These are phyloP conservation scores for Acanthurus lineatus DNA, from an alignment of 2,797 vertebrate species.

Conservation along the genomic window DNA sequence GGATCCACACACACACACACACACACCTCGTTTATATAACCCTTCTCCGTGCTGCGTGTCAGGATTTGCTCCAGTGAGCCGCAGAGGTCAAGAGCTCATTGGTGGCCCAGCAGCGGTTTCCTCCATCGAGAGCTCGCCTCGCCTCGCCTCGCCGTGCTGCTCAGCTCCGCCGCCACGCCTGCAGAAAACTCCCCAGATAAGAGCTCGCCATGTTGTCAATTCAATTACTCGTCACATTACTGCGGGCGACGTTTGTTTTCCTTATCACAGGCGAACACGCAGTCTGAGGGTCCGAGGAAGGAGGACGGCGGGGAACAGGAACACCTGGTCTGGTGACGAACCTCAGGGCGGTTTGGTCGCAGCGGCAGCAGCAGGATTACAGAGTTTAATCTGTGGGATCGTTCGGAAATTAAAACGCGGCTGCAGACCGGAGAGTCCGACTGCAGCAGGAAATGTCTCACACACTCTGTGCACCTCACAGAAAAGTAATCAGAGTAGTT, in stretches of 20 bases:
- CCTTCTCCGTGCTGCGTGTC: constrained; percentile 16
- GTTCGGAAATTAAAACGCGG: constrained; percentile 1
- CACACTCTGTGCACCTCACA: background rate
- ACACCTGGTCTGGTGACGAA: constrained; percentile 25
- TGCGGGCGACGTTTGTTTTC: constrained; percentile 52
- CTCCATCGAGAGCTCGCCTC: constrained; percentile 14
- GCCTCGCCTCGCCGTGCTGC: constrained; percentile 23
- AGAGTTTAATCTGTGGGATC: constrained; percentile 22
- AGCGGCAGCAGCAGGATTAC: constrained; percentile 31
- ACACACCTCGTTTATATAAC: constrained; percentile 34
- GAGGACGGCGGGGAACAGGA: constrained; percentile 3
- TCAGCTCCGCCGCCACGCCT: constrained; percentile 33
- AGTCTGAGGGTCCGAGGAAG: constrained; percentile 11
- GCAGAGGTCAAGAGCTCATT: constrained; percentile 60
- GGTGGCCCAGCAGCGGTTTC: constrained; percentile 45
- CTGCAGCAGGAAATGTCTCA: background rate
- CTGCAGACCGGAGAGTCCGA: constrained; percentile 8
- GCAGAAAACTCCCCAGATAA: constrained; percentile 46
- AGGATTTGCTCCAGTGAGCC: constrained; percentile 59
- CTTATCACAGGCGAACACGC: constrained; percentile 53
- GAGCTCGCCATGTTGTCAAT: constrained; percentile 44
- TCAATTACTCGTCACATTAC: constrained; percentile 48
- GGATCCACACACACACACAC: constrained; percentile 8
- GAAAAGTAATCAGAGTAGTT: background rate
- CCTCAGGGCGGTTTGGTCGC: constrained; percentile 17